These are phyloP conservation scores for Terrapene triunguis DNA, from an alignment of 2,113 vertebrate genomes.

Conservation along the genomic window DNA sequence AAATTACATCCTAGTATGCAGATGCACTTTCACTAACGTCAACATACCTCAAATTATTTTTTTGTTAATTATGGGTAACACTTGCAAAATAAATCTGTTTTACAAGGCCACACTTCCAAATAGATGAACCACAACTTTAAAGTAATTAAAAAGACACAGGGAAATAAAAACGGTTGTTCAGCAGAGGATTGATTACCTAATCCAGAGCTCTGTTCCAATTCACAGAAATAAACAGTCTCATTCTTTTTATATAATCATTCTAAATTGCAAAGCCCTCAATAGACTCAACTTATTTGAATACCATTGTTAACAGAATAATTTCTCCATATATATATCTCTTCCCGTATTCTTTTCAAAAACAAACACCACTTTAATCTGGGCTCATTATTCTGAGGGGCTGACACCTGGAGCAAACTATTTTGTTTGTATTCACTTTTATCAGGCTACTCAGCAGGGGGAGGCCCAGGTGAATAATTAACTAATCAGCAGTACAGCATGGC, in stretches of 20 bases:
- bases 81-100: constrained; percentile 53
- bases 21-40: constrained; percentile 39
- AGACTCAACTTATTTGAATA: constrained; percentile 46
- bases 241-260: constrained; percentile 65
- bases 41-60: constrained; percentile 56
- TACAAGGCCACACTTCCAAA: constrained; percentile 48
- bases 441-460: constrained; percentile 42
- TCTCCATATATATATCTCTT: constrained; percentile 20
- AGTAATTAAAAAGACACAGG: constrained; percentile 51
- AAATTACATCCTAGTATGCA: constrained; percentile 2
- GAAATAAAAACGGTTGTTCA: constrained; percentile 61
- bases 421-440: constrained; percentile 36
- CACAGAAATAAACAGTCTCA: constrained; percentile 58
- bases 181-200: constrained; percentile 55
- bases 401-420: constrained; percentile 47
- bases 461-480: constrained; percentile 63
- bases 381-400: constrained; percentile 34
- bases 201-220: constrained; percentile 29
- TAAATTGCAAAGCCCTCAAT: constrained; percentile 55
- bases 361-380: constrained; percentile 41
- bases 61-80: constrained; percentile 64
- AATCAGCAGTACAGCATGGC: constrained; percentile 7
- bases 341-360: not conserved
- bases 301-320: constrained; percentile 54
- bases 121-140: constrained; percentile 60